A percentile compares a stretch with the other conserved stretches of the same genome.
phyloP scores from a whole-genome alignment of 2,888 invertebrate species.

The Calameuta pallipes region DNA sequence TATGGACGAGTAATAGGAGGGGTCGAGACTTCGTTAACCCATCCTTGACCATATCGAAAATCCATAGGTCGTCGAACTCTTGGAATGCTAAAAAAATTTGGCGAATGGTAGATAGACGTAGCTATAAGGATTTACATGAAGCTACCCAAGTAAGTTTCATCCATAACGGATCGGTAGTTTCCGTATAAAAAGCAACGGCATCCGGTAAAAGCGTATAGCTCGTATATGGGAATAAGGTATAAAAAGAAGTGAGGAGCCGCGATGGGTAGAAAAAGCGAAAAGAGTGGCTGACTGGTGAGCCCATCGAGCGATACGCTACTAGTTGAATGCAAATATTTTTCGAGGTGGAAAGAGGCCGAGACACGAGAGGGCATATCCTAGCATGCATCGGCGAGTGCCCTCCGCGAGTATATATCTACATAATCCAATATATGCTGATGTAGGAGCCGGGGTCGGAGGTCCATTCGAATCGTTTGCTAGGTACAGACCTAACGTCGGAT shows the following conservation, averaged over 20 bases:
- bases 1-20: background rate
- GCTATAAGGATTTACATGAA: background rate
- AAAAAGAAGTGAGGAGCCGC: constrained; percentile 7
- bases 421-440: constrained; percentile 57
- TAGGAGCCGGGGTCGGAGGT: constrained; percentile 44
- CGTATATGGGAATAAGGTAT: background rate
- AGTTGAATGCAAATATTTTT: constrained; percentile 57
- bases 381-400: background rate
- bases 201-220: background rate
- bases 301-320: constrained; percentile 31
- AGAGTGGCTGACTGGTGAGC: constrained; percentile 6
- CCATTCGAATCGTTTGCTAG: constrained; percentile 52
- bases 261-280: background rate
- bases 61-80: background rate
- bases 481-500: background rate
- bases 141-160: background rate
- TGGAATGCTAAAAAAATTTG: background rate
- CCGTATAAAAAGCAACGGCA: background rate
- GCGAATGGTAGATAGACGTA: background rate
- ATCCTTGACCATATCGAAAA: background rate
- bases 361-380: background rate
- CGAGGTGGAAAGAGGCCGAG: constrained; percentile 23
- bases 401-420: constrained; percentile 42
- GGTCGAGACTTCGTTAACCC: background rate
- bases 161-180: background rate